These are phyloP conservation scores for Cerceris rybyensis DNA, from an alignment of 2,888 invertebrate species.

Conservation along the genomic window DNA sequence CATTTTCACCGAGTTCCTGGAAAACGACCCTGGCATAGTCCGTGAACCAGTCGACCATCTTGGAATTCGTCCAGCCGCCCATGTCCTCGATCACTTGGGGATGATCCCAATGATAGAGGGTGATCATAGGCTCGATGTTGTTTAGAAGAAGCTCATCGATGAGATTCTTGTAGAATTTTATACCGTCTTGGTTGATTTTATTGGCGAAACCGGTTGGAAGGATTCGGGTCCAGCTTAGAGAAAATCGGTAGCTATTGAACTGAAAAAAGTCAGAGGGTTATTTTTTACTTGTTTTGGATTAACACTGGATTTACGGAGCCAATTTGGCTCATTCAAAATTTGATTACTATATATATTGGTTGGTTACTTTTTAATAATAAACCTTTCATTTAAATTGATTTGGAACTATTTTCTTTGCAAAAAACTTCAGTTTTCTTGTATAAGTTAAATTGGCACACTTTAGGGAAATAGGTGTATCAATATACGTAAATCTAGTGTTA, in stretches of 20 bases:
- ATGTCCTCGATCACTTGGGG: conserved; percentile 86
- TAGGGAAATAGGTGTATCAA: too few relatives aligned
- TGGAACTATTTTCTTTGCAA: too few relatives aligned
- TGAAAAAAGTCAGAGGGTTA: conserved; percentile 7
- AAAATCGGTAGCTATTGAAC: conserved; percentile 80
- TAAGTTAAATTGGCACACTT: too few relatives aligned
- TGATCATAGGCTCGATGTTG: conserved; percentile 88
- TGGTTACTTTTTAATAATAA: too few relatives aligned
- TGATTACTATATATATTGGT: too few relatives aligned
- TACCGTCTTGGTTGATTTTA: conserved; percentile 78
- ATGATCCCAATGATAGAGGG: conserved; percentile 88
- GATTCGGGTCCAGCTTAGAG: conserved; percentile 82
- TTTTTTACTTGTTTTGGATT: background rate
- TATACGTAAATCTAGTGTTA: too few relatives aligned
- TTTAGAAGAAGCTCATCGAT: conserved; percentile 83
- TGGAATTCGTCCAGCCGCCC: conserved; percentile 87
- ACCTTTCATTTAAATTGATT: too few relatives aligned
- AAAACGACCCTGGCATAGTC: conserved; percentile 86
- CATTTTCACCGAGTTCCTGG: conserved; percentile 85
- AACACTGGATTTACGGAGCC: too few relatives aligned
- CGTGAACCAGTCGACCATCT: conserved; percentile 86
- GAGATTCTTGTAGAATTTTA: conserved; percentile 82
- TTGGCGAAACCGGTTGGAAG: conserved; percentile 81
- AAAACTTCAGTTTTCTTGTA: too few relatives aligned
- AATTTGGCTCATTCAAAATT: too few relatives aligned